Evolutionary conservation across 2,888 invertebrate genomes (phyloP).

Genomic region (Dione juno): DNA sequence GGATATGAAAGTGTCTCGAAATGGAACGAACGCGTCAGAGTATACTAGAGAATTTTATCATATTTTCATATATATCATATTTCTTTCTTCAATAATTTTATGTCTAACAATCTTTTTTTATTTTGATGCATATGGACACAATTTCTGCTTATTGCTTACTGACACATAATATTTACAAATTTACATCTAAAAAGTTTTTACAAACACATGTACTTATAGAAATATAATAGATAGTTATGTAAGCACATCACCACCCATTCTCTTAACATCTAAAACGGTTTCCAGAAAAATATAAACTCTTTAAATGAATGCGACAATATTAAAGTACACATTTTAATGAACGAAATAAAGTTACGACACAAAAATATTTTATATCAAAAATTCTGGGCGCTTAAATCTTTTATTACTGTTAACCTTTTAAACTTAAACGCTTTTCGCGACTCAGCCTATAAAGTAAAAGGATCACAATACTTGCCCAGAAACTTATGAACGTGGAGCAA

Average conservation of each 20-base stretch:
- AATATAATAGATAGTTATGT: not conserved
- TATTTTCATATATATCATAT: conserved; percentile 19
- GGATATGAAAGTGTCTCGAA: conserved; percentile 21
- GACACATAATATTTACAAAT: too few relatives aligned
- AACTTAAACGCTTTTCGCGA: not conserved
- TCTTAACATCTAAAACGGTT: not conserved
- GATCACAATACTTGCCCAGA: not conserved
- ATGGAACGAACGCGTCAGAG: conserved; percentile 18
- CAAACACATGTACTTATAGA: too few relatives aligned
- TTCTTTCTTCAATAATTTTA: conserved; percentile 12
- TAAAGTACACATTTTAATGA: not conserved
- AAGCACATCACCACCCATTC: not conserved
- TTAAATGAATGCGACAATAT: not conserved
- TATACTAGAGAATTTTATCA: conserved; percentile 9
- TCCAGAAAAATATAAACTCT: not conserved
- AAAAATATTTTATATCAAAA: not conserved
- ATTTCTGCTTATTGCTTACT: not conserved
- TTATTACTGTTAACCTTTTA: conserved; percentile 11
- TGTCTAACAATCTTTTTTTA: not conserved
- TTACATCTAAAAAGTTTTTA: too few relatives aligned
- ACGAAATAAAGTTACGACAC: not conserved
- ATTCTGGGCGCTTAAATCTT: not conserved
- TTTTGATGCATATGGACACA: not conserved
- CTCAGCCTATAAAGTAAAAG: not conserved
- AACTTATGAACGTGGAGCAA: not conserved